A percentile compares a stretch with the other conserved stretches of the same genome.
These are phyloP conservation scores for Sycophaga agraensis DNA, from an alignment of 1,140 invertebrate genomes.

Conservation along the genomic window DNA sequence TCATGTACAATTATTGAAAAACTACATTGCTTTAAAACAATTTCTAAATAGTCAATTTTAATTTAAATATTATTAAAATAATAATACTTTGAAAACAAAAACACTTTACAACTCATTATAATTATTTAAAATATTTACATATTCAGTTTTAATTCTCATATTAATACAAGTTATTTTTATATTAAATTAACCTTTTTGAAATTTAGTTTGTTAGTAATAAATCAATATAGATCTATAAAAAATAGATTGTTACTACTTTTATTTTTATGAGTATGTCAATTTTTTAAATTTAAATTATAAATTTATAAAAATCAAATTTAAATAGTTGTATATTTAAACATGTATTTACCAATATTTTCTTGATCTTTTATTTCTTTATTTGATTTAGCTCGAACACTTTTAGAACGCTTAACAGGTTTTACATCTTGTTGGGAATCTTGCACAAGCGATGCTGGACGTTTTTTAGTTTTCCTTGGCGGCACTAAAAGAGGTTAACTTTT, in stretches of 20 bases:
- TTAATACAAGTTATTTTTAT: background rate
- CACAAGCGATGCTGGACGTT: conserved; percentile 30
- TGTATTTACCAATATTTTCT: conserved; percentile 3
- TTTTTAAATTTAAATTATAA: too few species aligned
- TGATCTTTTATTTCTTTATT: conserved; percentile 5
- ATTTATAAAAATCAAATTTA: too few species aligned
- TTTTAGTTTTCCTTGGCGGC: conserved; percentile 35
- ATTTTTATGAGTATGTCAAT: background rate
- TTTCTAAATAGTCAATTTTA: too few species aligned
- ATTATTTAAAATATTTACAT: too few species aligned
- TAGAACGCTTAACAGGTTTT: conserved; percentile 26
- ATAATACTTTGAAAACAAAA: too few species aligned
- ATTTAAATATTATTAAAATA: too few species aligned
- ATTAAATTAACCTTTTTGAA: background rate
- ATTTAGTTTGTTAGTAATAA: background rate
- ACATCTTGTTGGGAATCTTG: conserved; percentile 5
- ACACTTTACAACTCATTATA: too few species aligned
- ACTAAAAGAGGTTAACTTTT: conserved; percentile 30
- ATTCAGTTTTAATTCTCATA: too few species aligned
- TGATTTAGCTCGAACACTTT: conserved; percentile 22
- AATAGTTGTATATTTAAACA: too few species aligned
- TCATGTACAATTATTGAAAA: background rate
- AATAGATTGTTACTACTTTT: background rate
- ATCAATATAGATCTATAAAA: background rate
- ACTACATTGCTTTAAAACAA: too few species aligned